Evolutionary conservation across 2,888 invertebrate species (phyloP).

Genomic region (Operophtera brumata): DNA sequence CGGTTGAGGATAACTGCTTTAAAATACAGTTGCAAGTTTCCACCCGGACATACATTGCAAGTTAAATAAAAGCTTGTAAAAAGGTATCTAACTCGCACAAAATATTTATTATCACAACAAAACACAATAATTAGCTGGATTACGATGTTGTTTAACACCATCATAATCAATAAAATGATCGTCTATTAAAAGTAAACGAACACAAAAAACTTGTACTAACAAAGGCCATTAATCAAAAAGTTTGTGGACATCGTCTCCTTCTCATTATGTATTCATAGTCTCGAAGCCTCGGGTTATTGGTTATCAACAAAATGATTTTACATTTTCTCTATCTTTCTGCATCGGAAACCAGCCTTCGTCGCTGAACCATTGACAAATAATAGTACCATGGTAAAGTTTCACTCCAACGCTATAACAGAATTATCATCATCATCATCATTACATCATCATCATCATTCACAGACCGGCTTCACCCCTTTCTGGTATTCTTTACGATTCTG

Average conservation of each 20-base stretch:
- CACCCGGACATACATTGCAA: too few relatives aligned
- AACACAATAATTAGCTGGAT: background rate
- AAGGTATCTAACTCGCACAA: background rate
- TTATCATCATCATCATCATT: too few relatives aligned
- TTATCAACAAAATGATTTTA: conserved; percentile 43
- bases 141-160: background rate
- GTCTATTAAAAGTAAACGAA: conserved; percentile 10
- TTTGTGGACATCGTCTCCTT: conserved; percentile 30
- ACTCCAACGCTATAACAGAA: background rate
- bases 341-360: conserved; percentile 43
- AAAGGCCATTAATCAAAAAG: conserved; percentile 35
- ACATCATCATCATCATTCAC: too few relatives aligned
- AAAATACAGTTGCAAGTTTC: too few relatives aligned
- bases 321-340: conserved; percentile 48
- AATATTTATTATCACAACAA: background rate
- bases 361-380: conserved; percentile 29
- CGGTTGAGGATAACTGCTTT: too few relatives aligned
- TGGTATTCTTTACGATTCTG: background rate
- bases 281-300: conserved; percentile 35
- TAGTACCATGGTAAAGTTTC: background rate
- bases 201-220: conserved; percentile 16
- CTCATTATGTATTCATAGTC: conserved; percentile 39
- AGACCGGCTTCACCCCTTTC: too few relatives aligned
- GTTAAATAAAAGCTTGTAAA: too few relatives aligned
- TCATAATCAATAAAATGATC: conserved; percentile 19